Evolutionary conservation across 92 coral and sea anemone species (phyloP).

Genomic region (Zoanthus sociatus): DNA sequence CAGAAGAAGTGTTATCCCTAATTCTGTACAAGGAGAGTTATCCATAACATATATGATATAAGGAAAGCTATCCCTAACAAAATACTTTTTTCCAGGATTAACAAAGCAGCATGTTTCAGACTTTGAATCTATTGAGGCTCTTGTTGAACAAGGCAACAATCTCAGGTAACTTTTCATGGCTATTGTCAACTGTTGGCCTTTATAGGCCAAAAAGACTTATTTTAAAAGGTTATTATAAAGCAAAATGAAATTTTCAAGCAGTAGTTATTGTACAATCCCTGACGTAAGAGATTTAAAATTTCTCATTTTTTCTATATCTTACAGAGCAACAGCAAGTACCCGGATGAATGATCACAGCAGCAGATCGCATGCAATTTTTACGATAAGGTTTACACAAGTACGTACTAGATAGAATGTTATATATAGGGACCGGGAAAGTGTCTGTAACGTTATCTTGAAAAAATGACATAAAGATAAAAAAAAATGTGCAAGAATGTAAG

Average conservation of each 20-base stretch:
- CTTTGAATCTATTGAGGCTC: constrained; percentile 90
- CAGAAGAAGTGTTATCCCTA: too few species aligned
- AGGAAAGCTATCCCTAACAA: too few species aligned
- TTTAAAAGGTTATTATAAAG: not conserved
- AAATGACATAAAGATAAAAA: not conserved
- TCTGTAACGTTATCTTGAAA: not conserved
- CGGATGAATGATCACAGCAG: constrained; percentile 95
- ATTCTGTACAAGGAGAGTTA: too few species aligned
- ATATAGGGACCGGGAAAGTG: not conserved
- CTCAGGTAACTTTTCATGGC: constrained; percentile 70
- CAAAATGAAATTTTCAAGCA: too few species aligned
- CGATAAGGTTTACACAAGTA: constrained; percentile 95
- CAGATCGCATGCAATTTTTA: constrained; percentile 95
- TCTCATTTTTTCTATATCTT: not conserved
- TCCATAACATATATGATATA: too few species aligned
- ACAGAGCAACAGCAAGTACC: constrained; percentile 94
- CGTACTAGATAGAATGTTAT: too few species aligned
- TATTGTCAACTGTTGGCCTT: not conserved
- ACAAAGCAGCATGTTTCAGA: constrained; percentile 98
- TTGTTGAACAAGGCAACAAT: constrained; percentile 91
- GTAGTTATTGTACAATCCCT: too few species aligned
- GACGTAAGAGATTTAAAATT: not conserved
- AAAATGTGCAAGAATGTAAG: not conserved
- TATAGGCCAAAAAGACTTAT: too few species aligned
- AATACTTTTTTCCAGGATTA: constrained; percentile 62